A percentile compares a stretch with the other conserved stretches of the same genome.
phyloP scores from a whole-genome alignment of 2,797 vertebrate genomes.

The Brachymystax lenok region DNA sequence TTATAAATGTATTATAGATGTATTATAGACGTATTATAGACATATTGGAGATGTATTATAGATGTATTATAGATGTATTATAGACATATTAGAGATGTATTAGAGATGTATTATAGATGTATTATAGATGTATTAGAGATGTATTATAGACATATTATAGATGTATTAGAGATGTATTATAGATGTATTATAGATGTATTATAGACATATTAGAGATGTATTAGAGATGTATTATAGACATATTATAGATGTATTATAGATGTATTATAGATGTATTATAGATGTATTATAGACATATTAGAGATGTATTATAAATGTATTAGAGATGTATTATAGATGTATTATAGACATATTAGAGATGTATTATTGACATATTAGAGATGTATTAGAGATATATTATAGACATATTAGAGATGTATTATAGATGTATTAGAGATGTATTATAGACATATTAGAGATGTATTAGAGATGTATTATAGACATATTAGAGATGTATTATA shows the following conservation, averaged over 20 bases:
- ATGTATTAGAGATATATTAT: no score
- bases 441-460: no score
- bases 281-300: background rate
- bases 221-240: no score
- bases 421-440: constrained; percentile 4
- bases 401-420: background rate
- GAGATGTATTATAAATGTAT: constrained; percentile 27
- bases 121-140: no score
- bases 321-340: constrained; percentile 11
- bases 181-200: constrained; percentile 32
- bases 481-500: background rate
- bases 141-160: no score
- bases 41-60: no score
- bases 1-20: no score
- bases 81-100: constrained; percentile 10
- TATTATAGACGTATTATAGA: no score
- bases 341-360: constrained; percentile 5
- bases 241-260: constrained; percentile 32
- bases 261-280: constrained; percentile 14
- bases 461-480: background rate
- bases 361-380: no score
- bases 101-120: constrained; percentile 3
- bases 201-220: constrained; percentile 6
- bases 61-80: constrained; percentile 29
- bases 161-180: background rate